phyloP scores from a whole-genome alignment of 1,140 invertebrate species.

The Antheraea pernyi region DNA sequence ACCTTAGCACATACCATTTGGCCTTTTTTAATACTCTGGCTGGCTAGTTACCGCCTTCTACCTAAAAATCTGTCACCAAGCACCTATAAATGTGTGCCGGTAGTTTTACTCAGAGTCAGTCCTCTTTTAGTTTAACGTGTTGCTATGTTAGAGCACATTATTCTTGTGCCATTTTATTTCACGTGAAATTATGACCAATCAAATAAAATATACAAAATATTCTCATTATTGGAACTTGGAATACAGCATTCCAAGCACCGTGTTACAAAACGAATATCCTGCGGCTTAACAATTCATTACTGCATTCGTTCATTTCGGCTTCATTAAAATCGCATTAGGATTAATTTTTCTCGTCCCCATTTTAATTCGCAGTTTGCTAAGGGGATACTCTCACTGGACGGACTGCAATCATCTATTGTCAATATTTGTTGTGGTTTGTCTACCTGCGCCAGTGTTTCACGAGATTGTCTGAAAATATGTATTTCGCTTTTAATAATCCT shows the following conservation, averaged over 20 bases:
- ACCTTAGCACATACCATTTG: no score
- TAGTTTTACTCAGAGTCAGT: no score
- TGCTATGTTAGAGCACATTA: no score
- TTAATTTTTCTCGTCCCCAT: constrained; percentile 77
- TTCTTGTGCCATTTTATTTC: no score
- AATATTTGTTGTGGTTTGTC: constrained; percentile 66
- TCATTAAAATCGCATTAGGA: constrained; percentile 79
- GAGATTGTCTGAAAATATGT: neutral
- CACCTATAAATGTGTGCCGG: no score
- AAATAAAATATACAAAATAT: no score
- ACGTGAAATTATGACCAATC: no score
- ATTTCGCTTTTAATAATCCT: neutral
- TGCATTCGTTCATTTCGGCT: constrained; percentile 73
- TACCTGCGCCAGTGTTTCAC: constrained; percentile 59
- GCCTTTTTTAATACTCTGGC: no score
- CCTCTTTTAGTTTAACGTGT: no score
- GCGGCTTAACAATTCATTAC: constrained; percentile 72
- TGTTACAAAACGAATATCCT: constrained; percentile 50
- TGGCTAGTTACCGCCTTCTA: no score
- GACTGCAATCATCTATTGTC: constrained; percentile 72
- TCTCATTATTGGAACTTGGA: neutral
- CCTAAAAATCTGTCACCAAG: no score
- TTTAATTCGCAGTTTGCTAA: constrained; percentile 75
- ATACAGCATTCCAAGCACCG: neutral
- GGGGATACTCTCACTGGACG: constrained; percentile 64